Conservation (phyloP, 2,888 invertebrate genomes). For the Luperina nickerlii region DNA sequence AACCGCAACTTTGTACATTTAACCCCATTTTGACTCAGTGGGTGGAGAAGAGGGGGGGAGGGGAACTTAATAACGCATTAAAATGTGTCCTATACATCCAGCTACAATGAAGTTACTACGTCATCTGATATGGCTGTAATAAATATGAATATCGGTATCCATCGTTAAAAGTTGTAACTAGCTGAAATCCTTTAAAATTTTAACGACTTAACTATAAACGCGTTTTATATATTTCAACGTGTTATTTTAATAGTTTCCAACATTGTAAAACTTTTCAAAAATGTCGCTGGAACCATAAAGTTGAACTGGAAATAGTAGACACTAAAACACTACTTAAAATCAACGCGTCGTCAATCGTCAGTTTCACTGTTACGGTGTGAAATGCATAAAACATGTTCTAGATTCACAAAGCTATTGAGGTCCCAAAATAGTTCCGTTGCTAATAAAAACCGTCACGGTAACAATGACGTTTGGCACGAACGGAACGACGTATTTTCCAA, state of each 20-base stretch:
- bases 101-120: constrained; percentile 11
- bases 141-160: constrained; percentile 26
- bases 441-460: constrained; percentile 56
- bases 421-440: constrained; percentile 47
- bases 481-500: constrained; percentile 65
- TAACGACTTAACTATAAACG: constrained; percentile 21
- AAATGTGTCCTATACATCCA: constrained; percentile 20
- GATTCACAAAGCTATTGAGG: constrained; percentile 13
- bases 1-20: constrained; percentile 58
- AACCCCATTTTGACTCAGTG: constrained; percentile 55
- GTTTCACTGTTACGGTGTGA: constrained; percentile 1
- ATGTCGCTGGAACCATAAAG: not conserved
- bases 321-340: constrained; percentile 43
- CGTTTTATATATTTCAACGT: constrained; percentile 31
- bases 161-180: constrained; percentile 13
- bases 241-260: constrained; percentile 14
- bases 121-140: constrained; percentile 19
- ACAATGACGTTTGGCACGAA: constrained; percentile 58
- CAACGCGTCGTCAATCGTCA: constrained; percentile 27
- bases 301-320: constrained; percentile 9
- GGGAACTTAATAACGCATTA: constrained; percentile 46
- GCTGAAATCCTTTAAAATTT: constrained; percentile 1
- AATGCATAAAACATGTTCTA: constrained; percentile 42
- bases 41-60: constrained; percentile 1
- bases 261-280: constrained; percentile 28